phyloP scores from a whole-genome alignment of 1,140 invertebrate genomes.

The Euwallacea fornicatus region DNA sequence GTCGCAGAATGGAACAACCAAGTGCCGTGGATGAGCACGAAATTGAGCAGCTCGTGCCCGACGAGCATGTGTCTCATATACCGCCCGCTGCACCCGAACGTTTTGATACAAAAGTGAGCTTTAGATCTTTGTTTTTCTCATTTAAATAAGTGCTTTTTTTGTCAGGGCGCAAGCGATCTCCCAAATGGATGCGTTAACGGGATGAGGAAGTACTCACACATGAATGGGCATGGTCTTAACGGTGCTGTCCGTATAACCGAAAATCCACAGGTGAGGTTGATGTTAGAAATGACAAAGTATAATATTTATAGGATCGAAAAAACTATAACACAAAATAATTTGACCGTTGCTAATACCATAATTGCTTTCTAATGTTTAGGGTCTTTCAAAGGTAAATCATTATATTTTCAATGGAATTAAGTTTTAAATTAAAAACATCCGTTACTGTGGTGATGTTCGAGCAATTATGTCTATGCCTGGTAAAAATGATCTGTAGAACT shows the following conservation, averaged over 20 bases:
- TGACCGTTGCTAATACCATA: no score
- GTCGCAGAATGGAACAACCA: slow-evolving; percentile 36
- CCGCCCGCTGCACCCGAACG: slow-evolving; percentile 46
- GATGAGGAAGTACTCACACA: slow-evolving; percentile 42
- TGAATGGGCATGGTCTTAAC: slow-evolving; percentile 53
- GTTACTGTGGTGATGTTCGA: not conserved
- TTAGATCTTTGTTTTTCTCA: not conserved
- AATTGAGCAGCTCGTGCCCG: slow-evolving; percentile 51
- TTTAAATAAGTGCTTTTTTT: not conserved
- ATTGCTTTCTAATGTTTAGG: no score
- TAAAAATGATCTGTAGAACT: not conserved
- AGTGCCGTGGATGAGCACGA: slow-evolving; percentile 48
- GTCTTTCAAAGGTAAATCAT: not conserved
- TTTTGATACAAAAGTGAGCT: slow-evolving; percentile 56
- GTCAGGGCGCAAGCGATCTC: slow-evolving; percentile 52
- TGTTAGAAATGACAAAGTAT: not conserved
- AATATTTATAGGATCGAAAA: not conserved
- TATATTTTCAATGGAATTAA: not conserved
- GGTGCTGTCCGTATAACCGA: slow-evolving; percentile 58
- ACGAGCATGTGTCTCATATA: slow-evolving; percentile 45
- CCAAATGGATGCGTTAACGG: slow-evolving; percentile 49
- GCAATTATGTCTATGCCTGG: no score
- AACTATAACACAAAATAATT: no score
- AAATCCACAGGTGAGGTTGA: slow-evolving; percentile 58
- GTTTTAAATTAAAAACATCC: not conserved